These are phyloP conservation scores for Drosophila helvetica DNA, from an alignment of 2,888 invertebrate genomes.

Conservation along the genomic window DNA sequence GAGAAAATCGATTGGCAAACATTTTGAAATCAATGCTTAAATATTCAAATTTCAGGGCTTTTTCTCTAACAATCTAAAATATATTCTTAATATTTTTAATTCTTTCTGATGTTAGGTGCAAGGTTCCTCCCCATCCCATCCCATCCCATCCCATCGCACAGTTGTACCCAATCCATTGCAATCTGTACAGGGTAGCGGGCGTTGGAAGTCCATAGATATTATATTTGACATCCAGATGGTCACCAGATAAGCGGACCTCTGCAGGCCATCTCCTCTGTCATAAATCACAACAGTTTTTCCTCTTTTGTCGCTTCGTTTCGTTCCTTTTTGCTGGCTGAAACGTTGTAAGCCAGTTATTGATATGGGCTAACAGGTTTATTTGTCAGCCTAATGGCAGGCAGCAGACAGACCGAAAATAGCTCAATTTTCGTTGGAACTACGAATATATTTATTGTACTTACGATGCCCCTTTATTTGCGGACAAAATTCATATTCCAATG, in stretches of 20 bases:
- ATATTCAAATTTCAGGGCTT: too few species aligned
- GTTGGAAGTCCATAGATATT: constrained; percentile 50
- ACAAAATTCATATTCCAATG: constrained; percentile 4
- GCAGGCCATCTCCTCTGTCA: constrained; percentile 45
- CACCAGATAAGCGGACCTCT: constrained; percentile 58
- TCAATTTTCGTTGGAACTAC: constrained; percentile 5
- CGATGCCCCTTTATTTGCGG: background rate
- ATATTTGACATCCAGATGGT: constrained; percentile 64
- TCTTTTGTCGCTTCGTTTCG: constrained; percentile 1
- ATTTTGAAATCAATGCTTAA: too few species aligned
- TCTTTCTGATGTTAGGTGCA: background rate
- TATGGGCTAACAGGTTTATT: constrained; percentile 70
- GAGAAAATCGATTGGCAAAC: too few species aligned
- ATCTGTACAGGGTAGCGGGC: constrained; percentile 21
- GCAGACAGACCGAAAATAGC: constrained; percentile 24
- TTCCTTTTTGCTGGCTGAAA: constrained; percentile 5
- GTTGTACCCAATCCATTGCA: background rate
- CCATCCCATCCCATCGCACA: too few species aligned
- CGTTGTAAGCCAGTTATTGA: constrained; percentile 67
- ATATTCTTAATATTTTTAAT: too few species aligned
- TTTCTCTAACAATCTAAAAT: too few species aligned
- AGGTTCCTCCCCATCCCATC: too few species aligned
- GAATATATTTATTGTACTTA: constrained; percentile 14
- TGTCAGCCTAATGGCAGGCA: constrained; percentile 48
- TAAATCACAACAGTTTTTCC: constrained; percentile 63